Base-by-base conservation (phyloP, 2,113 vertebrate genomes). In the Callionymus lyra region DNA sequence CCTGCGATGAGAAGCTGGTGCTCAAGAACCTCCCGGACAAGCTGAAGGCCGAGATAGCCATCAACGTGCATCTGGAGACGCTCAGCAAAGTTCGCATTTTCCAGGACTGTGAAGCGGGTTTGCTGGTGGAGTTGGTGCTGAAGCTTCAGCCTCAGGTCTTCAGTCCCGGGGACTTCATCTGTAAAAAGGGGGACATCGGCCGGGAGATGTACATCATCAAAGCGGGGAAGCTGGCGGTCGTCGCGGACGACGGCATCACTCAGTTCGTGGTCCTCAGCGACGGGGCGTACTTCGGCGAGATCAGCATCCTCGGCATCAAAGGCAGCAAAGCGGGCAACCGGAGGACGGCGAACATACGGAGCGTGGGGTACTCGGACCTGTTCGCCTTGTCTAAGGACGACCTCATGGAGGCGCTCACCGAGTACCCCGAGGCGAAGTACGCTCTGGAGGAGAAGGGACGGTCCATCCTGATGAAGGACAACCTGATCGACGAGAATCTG, bases 181-280 rank as follows among this genome's bases (percentile, higher is more conserved):
- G 79, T 16, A 82, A 82, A 46, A 82, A 82, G 56, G 79, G 79
- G 1, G 80, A 82, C 47, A 82, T 82, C 6, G 80, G 80, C 16
- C 69, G 71, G 34, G 80, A 82, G 51, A 82, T 82, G 80, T 82
- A 82, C 6, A 82, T 82, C 39, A 80, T 82, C 38, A 82, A 82
- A 52, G 79, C 18, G 56, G 79, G 79, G 1, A 69, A 80, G 31
- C 63, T 82, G 4, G 79, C 79, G 1, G 79, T 82, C 0, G 80
- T 82, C 2, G 80, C 77, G 36, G 80, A 82, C 2, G 80, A 82
- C 16, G 80, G 80, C 0, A 56, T 82, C 0, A 82, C 80, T 6
- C 80, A 82, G 44, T 82, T 82, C 18, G 77, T 80, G 13, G 80
- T 82, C 11, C 75, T 82, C 11, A 68, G 80, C 16, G 80, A 82